These are phyloP conservation scores for Heliocidaris tuberculata DNA, from an alignment of 35 echinoderm and acorn worm genomes.

Conservation along the genomic window DNA sequence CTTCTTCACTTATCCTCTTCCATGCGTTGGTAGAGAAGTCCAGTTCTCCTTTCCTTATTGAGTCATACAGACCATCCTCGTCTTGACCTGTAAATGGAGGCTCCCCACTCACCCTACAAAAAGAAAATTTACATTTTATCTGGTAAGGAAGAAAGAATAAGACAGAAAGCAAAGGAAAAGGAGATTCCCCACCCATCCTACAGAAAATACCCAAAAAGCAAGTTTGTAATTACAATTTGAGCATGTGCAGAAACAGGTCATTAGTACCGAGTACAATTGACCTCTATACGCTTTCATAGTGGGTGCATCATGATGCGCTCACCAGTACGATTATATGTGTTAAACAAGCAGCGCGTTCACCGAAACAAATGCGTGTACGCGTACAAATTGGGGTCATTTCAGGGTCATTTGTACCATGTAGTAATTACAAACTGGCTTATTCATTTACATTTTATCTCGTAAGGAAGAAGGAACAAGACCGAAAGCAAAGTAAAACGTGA, in stretches of 20 bases:
- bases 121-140: background rate
- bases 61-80: constrained; percentile 91
- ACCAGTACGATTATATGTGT: no score
- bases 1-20: constrained; percentile 83
- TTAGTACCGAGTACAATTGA: no score
- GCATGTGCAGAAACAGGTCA: no score
- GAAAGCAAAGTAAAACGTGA: background rate
- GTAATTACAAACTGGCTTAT: no score
- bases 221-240: no score
- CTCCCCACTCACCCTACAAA: constrained; percentile 73
- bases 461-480: background rate
- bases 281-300: no score
- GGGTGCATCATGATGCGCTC: no score
- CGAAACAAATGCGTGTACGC: no score
- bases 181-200: background rate
- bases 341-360: no score
- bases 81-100: constrained; percentile 88
- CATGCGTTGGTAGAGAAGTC: constrained; percentile 75
- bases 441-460: no score
- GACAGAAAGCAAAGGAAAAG: background rate
- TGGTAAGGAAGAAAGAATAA: background rate
- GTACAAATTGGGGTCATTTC: no score
- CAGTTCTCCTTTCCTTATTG: constrained; percentile 87
- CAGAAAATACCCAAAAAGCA: background rate
- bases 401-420: no score